phyloP scores from a whole-genome alignment of 2,888 invertebrate genomes.

The Sarcophaga rosellei region DNA sequence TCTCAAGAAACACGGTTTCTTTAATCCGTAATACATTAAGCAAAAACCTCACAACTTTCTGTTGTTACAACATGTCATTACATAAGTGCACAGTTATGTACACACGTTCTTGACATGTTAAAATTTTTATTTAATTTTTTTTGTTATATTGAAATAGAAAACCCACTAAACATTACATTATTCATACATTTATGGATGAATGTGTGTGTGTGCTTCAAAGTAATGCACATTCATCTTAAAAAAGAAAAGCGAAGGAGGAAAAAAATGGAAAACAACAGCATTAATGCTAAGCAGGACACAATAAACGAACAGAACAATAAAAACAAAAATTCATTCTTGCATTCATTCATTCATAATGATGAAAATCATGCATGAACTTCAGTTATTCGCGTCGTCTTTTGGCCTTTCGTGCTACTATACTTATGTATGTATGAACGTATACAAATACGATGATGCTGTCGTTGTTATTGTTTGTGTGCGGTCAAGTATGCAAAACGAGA shows the following conservation, averaged over 20 bases:
- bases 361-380: slow-evolving; percentile 40
- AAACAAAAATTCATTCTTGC: neutral
- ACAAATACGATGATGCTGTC: slow-evolving; percentile 2
- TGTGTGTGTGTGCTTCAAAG: too few species aligned
- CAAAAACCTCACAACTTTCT: too few species aligned
- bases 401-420: neutral
- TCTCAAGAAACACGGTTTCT: neutral
- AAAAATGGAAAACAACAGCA: slow-evolving; percentile 10
- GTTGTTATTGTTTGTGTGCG: slow-evolving; percentile 30
- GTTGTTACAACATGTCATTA: slow-evolving; percentile 33
- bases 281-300: neutral
- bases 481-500: slow-evolving; percentile 41
- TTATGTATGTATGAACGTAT: neutral
- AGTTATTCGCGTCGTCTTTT: neutral
- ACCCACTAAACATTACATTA: too few species aligned
- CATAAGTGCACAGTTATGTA: slow-evolving; percentile 49
- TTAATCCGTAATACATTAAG: too few species aligned
- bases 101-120: slow-evolving; percentile 18
- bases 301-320: slow-evolving; percentile 11
- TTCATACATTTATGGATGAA: too few species aligned
- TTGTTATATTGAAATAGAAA: neutral
- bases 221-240: neutral
- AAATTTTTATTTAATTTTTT: slow-evolving; percentile 10
- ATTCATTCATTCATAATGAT: slow-evolving; percentile 10
- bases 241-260: neutral